Percentiles rank a stretch among this genome's conserved stretches.
These are phyloP conservation scores for Petrocephalus microphthalmus DNA, from an alignment of 2,113 vertebrate species.

Conservation along the genomic window DNA sequence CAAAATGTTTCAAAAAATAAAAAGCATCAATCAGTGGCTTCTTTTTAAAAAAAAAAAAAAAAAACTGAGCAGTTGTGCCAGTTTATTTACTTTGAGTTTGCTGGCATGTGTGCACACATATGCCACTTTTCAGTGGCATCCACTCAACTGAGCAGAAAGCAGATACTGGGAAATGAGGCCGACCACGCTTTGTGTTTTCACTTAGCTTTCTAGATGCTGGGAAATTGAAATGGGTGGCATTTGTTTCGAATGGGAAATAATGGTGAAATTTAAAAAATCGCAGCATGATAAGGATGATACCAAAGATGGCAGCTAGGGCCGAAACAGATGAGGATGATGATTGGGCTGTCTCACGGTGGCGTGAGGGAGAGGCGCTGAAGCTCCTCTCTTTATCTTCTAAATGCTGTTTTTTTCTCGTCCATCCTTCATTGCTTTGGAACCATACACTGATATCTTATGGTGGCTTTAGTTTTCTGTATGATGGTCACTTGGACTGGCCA, in stretches of 20 bases:
- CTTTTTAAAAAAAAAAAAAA: not conserved
- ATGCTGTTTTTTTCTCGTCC: not conserved
- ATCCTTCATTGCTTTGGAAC: not conserved
- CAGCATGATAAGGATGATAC: not conserved
- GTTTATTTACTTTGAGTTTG: not conserved
- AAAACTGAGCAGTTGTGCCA: not conserved
- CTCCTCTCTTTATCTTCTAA: not conserved
- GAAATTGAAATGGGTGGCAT: not conserved
- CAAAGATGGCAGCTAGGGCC: not conserved
- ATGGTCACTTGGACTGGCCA: not conserved
- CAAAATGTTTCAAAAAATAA: not conserved
- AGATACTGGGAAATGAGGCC: not conserved
- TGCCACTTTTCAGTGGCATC: not conserved
- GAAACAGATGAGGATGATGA: not conserved
- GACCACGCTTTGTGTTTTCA: not conserved
- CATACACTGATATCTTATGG: not conserved
- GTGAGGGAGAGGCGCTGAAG: not conserved
- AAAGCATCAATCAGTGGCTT: not conserved
- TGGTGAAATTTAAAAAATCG: not conserved
- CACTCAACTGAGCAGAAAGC: not conserved
- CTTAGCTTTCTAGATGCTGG: not conserved
- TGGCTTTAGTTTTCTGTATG: not conserved
- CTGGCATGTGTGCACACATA: not conserved
- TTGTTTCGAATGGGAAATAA: not conserved
- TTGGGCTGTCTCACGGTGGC: too few relatives aligned